Evolutionary conservation across 2,888 invertebrate species (phyloP).

Genomic region (Eupeodes latifasciatus): DNA sequence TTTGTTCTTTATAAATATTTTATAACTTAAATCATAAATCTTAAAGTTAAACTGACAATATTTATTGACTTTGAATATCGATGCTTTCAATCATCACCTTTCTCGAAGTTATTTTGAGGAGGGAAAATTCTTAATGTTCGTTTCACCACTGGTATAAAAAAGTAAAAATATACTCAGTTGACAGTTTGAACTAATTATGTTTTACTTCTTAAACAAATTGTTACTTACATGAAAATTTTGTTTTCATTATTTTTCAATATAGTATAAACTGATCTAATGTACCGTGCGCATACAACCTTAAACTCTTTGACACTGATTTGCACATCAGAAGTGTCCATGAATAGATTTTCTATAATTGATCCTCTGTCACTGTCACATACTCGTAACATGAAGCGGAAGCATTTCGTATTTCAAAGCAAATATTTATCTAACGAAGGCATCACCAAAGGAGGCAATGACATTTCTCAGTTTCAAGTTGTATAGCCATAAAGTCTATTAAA

Average conservation of each 20-base stretch:
- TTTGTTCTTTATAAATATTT: no score
- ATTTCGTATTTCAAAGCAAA: conserved; percentile 27
- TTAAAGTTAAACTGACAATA: no score
- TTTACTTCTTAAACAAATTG: no score
- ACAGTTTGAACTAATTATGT: no score
- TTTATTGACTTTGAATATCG: no score
- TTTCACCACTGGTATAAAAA: no score
- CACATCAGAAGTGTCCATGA: not conserved
- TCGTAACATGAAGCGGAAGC: conserved; percentile 19
- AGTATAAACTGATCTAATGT: conserved; percentile 1
- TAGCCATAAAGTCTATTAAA: not conserved
- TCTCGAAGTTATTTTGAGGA: no score
- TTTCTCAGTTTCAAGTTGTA: not conserved
- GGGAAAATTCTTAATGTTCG: no score
- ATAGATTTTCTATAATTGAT: not conserved
- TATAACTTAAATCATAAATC: no score
- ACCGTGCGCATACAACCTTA: not conserved
- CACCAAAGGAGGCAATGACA: conserved; percentile 11
- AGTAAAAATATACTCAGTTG: no score
- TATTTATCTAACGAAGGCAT: conserved; percentile 30
- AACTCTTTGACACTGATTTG: not conserved
- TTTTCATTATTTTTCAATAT: not conserved
- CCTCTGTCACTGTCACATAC: not conserved
- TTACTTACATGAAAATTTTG: no score
- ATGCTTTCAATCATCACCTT: no score